These are phyloP conservation scores for Lagria hirta DNA, from an alignment of 2,888 invertebrate genomes.

Conservation along the genomic window DNA sequence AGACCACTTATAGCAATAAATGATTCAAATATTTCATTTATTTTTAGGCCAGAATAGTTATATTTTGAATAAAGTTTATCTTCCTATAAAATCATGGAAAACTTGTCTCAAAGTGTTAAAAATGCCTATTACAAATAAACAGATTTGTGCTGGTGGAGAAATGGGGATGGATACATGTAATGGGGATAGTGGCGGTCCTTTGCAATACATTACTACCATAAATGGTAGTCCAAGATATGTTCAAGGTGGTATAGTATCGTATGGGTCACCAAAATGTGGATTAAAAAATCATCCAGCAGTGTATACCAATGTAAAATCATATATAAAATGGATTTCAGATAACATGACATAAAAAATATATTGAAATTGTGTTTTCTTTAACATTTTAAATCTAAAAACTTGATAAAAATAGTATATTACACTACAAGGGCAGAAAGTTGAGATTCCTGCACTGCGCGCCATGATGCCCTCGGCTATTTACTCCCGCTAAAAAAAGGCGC, in stretches of 20 bases:
- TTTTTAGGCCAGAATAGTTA: constrained; percentile 43
- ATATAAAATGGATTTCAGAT: constrained; percentile 13
- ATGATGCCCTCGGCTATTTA: too few species aligned
- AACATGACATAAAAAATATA: too few species aligned
- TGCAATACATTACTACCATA: constrained; percentile 52
- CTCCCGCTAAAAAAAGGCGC: too few species aligned
- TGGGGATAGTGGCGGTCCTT: constrained; percentile 71
- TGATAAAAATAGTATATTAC: too few species aligned
- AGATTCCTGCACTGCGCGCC: too few species aligned
- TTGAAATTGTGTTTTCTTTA: too few species aligned
- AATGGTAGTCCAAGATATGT: constrained; percentile 17
- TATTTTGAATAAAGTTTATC: constrained; percentile 51
- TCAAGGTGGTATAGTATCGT: constrained; percentile 16
- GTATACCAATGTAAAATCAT: constrained; percentile 11
- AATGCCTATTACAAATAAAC: constrained; percentile 45
- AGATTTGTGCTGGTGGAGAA: constrained; percentile 66
- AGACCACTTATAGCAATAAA: too few species aligned
- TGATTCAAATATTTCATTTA: too few species aligned
- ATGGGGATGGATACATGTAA: constrained; percentile 63
- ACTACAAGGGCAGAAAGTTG: too few species aligned
- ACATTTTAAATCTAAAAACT: too few species aligned
- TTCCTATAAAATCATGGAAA: constrained; percentile 50
- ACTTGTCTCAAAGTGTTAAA: constrained; percentile 43
- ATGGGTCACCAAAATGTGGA: constrained; percentile 12
- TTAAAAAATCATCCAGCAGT: constrained; percentile 6